These are phyloP conservation scores for Drosophila hydei DNA, from an alignment of 1,140 invertebrate genomes.

Conservation along the genomic window DNA sequence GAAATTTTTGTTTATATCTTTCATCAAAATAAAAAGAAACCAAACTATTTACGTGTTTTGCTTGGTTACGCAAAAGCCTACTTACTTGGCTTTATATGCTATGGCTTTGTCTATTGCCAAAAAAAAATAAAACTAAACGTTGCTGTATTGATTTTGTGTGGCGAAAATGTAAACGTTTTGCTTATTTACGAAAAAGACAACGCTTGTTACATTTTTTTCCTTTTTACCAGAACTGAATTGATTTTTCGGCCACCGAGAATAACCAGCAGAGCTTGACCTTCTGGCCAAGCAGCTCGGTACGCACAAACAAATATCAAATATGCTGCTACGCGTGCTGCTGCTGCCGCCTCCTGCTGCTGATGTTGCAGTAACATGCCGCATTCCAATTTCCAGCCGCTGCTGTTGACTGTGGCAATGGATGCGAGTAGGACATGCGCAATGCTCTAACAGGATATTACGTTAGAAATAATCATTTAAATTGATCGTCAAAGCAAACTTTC, in stretches of 20 bases:
- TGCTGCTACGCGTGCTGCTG: slow-evolving; percentile 21
- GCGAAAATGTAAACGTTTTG: slow-evolving; percentile 23
- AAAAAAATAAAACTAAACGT: neutral
- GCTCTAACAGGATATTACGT: slow-evolving; percentile 3
- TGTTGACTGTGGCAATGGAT: slow-evolving; percentile 33
- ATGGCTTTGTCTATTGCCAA: neutral
- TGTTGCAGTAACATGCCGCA: slow-evolving; percentile 55
- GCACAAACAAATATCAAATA: slow-evolving; percentile 24
- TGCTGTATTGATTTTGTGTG: slow-evolving; percentile 43
- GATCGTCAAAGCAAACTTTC: neutral
- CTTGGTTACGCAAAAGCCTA: slow-evolving; percentile 64
- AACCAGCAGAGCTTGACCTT: slow-evolving; percentile 43
- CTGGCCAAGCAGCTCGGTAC: slow-evolving; percentile 19
- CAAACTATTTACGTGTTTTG: slow-evolving; percentile 6
- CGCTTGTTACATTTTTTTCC: neutral
- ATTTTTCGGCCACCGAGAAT: slow-evolving; percentile 30
- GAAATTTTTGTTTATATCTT: slow-evolving; percentile 22
- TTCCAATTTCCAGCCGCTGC: slow-evolving; percentile 54
- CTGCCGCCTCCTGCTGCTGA: slow-evolving; percentile 32
- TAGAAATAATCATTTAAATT: neutral
- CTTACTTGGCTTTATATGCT: slow-evolving; percentile 16
- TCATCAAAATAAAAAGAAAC: neutral
- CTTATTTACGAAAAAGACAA: slow-evolving; percentile 28
- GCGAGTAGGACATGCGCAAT: slow-evolving; percentile 58
- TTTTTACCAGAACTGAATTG: slow-evolving; percentile 21